These are phyloP conservation scores for Zonitis immaculata DNA, from an alignment of 2,888 invertebrate genomes.

Conservation along the genomic window DNA sequence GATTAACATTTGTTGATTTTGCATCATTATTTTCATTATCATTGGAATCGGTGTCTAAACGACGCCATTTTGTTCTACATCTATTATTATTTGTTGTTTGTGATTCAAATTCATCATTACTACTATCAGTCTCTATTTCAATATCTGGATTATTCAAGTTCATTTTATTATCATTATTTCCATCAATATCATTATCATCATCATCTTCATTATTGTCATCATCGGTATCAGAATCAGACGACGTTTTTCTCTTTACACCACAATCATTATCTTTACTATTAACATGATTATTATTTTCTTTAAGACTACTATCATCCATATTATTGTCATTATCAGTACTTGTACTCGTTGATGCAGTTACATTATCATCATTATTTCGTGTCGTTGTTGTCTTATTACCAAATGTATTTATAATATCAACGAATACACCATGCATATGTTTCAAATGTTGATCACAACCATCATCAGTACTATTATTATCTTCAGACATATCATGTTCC, in stretches of 20 bases:
- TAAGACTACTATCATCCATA: background rate
- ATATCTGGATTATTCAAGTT: conserved; percentile 8
- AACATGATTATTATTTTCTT: background rate
- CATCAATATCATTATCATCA: background rate
- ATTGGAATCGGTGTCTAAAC: conserved; percentile 18
- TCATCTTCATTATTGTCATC: background rate
- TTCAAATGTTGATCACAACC: background rate
- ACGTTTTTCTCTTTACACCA: background rate
- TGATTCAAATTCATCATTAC: conserved; percentile 19
- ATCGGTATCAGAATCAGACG: background rate
- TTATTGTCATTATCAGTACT: background rate
- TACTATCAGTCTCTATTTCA: conserved; percentile 25
- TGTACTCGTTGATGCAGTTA: background rate
- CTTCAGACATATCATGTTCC: conserved; percentile 3
- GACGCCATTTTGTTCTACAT: conserved; percentile 24
- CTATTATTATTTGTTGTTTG: conserved; percentile 25
- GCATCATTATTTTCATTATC: conserved; percentile 10
- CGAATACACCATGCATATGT: conserved; percentile 3
- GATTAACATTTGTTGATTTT: conserved; percentile 29
- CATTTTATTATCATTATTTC: conserved; percentile 1
- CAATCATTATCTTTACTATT: background rate
- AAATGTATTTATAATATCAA: background rate
- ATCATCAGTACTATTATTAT: background rate
- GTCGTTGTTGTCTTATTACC: background rate
- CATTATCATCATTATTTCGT: background rate